Evolutionary conservation across 2,113 vertebrate species (phyloP).

Genomic region (Callorhinus ursinus): DNA sequence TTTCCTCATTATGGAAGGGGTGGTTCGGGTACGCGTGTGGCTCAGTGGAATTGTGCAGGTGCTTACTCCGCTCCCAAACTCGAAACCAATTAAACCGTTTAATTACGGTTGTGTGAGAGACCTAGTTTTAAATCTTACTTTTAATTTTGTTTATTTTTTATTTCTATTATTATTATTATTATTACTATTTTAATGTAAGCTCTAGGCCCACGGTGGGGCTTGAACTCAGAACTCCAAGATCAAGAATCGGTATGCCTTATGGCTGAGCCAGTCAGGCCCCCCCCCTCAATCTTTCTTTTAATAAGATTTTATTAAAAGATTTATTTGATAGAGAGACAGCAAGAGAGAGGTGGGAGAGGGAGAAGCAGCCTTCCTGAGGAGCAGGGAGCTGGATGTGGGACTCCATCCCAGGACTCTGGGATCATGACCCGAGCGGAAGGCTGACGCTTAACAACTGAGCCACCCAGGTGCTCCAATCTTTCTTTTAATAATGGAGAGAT

Average conservation of each 20-base stretch:
- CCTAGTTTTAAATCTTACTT: neutral
- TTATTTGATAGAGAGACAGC: too few species aligned
- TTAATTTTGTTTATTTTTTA: neutral
- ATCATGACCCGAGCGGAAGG: too few species aligned
- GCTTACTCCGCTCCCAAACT: accelerated
- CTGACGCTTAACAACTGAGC: neutral
- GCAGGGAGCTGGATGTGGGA: too few species aligned
- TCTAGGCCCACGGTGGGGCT: neutral
- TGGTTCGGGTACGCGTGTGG: too few species aligned
- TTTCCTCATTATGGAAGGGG: accelerated
- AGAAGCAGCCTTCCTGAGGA: too few species aligned
- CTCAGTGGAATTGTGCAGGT: neutral
- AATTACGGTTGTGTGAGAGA: neutral
- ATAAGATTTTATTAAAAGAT: neutral
- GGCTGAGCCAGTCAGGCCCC: neutral
- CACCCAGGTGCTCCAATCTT: neutral
- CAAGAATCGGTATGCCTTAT: neutral
- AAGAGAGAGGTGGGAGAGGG: too few species aligned
- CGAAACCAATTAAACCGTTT: neutral
- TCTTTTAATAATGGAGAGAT: neutral
- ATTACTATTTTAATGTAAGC: neutral
- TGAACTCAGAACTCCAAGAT: neutral
- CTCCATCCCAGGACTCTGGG: too few species aligned
- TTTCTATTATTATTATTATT: neutral
- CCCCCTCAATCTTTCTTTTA: neutral